phyloP scores from a whole-genome alignment of 2,113 vertebrate species.

The Gobius niger region DNA sequence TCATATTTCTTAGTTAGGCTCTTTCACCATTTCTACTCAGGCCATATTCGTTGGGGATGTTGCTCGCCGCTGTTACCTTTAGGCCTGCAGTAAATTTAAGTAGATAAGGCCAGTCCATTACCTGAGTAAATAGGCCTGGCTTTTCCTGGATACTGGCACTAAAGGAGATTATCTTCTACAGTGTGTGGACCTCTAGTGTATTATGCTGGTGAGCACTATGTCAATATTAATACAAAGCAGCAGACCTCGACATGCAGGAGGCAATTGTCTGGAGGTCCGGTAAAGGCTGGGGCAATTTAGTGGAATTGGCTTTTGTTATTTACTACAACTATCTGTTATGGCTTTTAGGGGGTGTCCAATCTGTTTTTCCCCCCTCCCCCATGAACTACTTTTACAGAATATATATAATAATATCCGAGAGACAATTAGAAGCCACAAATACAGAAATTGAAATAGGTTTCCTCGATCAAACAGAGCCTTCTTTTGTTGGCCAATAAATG shows the following conservation, averaged over 20 bases:
- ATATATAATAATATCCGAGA: no score
- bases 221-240: neutral
- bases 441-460: no score
- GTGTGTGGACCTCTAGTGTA: neutral
- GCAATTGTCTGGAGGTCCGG: neutral
- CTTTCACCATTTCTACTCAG: no score
- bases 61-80: neutral
- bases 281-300: neutral
- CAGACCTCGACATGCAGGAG: neutral
- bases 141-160: neutral
- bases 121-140: neutral
- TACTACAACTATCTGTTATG: neutral
- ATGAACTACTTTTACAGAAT: no score
- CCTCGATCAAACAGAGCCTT: no score
- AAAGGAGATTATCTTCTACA: constrained; percentile 10
- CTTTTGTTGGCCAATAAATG: no score
- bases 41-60: no score
- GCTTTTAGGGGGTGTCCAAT: neutral
- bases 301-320: neutral
- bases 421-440: no score
- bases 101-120: neutral
- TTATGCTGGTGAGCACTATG: neutral
- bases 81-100: neutral
- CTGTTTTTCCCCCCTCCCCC: no score
- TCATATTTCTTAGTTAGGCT: neutral